These are phyloP conservation scores for Poeciliopsis gracilis DNA, from an alignment of 2,797 vertebrate genomes.

Conservation along the genomic window DNA sequence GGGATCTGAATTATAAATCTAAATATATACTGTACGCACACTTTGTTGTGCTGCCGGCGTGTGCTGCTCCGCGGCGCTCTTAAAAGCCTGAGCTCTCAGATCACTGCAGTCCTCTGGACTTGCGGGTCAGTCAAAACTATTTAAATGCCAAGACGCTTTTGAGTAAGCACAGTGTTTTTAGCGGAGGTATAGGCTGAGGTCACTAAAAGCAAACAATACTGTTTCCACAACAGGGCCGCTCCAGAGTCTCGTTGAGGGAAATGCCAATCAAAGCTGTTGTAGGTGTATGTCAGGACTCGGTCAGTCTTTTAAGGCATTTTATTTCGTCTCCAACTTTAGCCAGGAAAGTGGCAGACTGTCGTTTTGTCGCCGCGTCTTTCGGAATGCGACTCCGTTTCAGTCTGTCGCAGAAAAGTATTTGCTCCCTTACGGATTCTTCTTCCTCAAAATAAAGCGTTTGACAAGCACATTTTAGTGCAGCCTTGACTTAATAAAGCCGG, in stretches of 20 bases:
- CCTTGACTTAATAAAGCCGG: background rate
- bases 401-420: too few species aligned
- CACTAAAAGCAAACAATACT: slow-evolving; percentile 71
- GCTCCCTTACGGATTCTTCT: too few species aligned
- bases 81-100: slow-evolving; percentile 63
- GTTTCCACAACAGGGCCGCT: slow-evolving; percentile 67
- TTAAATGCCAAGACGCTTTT: slow-evolving; percentile 67
- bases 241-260: slow-evolving; percentile 40
- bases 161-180: slow-evolving; percentile 47
- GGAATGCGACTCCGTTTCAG: background rate
- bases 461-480: background rate
- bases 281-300: slow-evolving; percentile 26
- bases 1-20: slow-evolving; percentile 51
- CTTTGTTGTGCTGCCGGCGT: slow-evolving; percentile 40
- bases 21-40: slow-evolving; percentile 54
- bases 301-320: slow-evolving; percentile 12
- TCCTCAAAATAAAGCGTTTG: too few species aligned
- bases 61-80: slow-evolving; percentile 19
- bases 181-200: slow-evolving; percentile 48
- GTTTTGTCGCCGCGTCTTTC: background rate
- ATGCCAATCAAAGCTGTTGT: slow-evolving; percentile 50
- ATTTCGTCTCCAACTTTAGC: slow-evolving; percentile 5
- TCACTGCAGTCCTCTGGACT: slow-evolving; percentile 51
- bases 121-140: slow-evolving; percentile 62
- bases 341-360: background rate